phyloP scores from a whole-genome alignment of 1,140 invertebrate species.

The Bombus soroeensis region DNA sequence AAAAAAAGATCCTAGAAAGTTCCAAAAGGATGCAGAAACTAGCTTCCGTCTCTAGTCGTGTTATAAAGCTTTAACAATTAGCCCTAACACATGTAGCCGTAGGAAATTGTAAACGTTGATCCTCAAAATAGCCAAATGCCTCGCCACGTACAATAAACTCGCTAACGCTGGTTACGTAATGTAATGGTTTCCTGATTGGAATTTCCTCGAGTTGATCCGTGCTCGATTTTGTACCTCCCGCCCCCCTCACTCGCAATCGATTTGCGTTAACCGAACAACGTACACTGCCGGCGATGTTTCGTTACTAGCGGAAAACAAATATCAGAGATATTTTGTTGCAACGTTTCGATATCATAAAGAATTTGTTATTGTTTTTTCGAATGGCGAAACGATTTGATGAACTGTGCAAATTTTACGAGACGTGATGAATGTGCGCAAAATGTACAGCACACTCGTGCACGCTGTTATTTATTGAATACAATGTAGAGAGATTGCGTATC shows the following conservation, averaged over 20 bases:
- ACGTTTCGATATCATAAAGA: background rate
- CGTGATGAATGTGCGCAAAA: conserved; percentile 13
- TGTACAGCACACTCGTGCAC: background rate
- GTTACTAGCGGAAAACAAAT: background rate
- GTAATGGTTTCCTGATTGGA: conserved; percentile 52
- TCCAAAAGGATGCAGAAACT: too few species aligned
- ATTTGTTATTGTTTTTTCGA: conserved; percentile 8
- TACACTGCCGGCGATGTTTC: background rate
- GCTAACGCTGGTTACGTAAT: conserved; percentile 63
- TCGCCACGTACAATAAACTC: conserved; percentile 56
- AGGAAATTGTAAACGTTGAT: background rate
- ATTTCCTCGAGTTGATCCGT: conserved; percentile 43
- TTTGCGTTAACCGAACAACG: background rate
- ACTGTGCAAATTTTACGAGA: conserved; percentile 10
- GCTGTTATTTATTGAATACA: conserved; percentile 7
- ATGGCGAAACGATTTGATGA: conserved; percentile 6
- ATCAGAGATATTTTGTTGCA: background rate
- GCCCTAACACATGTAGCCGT: background rate
- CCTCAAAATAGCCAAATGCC: background rate
- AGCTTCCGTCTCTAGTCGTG: too few species aligned
- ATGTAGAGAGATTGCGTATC: background rate
- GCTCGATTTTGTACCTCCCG: conserved; percentile 17
- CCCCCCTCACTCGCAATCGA: background rate
- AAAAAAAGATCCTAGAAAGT: too few species aligned
- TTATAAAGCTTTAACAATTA: background rate